These are phyloP conservation scores for Sminthopsis crassicaudata DNA, from an alignment of 2,113 vertebrate genomes.

Conservation along the genomic window DNA sequence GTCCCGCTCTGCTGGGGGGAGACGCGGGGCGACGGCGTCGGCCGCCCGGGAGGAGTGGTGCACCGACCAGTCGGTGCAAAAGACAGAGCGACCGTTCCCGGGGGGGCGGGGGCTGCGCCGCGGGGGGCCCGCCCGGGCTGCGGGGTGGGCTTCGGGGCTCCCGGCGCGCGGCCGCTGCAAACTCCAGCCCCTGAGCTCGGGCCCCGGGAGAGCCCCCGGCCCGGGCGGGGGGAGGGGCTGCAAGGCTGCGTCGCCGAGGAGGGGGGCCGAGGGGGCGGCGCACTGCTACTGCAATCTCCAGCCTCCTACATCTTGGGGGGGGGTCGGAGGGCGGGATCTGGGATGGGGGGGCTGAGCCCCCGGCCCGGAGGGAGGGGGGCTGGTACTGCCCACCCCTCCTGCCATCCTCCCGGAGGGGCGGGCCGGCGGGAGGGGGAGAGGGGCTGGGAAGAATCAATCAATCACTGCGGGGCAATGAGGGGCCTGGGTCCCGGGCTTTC, in stretches of 20 bases:
- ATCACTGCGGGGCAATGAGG: constrained; percentile 54
- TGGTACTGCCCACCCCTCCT: too few relatives aligned
- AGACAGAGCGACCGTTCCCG: neutral
- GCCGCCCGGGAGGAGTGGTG: neutral
- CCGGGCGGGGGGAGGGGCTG: neutral
- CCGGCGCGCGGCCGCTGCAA: too few relatives aligned
- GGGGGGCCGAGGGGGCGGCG: neutral
- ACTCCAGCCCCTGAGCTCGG: too few relatives aligned
- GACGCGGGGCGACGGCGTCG: neutral
- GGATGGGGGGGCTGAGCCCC: neutral
- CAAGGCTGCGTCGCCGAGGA: neutral
- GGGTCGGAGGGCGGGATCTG: neutral
- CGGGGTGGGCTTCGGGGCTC: too few relatives aligned
- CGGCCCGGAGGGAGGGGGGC: neutral
- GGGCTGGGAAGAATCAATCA: constrained; percentile 65
- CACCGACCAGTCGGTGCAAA: constrained; percentile 4
- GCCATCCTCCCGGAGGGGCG: neutral
- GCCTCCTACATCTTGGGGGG: too few relatives aligned
- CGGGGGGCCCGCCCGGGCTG: neutral
- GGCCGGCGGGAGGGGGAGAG: constrained; percentile 55
- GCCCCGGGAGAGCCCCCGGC: neutral
- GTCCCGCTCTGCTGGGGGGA: constrained; percentile 11
- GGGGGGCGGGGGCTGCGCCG: neutral
- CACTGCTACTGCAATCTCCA: neutral
- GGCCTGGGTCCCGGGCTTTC: constrained; percentile 61